Evolutionary conservation across 2,113 vertebrate species (phyloP).

Genomic region (Sinocyclocheilus anophthalmus): DNA sequence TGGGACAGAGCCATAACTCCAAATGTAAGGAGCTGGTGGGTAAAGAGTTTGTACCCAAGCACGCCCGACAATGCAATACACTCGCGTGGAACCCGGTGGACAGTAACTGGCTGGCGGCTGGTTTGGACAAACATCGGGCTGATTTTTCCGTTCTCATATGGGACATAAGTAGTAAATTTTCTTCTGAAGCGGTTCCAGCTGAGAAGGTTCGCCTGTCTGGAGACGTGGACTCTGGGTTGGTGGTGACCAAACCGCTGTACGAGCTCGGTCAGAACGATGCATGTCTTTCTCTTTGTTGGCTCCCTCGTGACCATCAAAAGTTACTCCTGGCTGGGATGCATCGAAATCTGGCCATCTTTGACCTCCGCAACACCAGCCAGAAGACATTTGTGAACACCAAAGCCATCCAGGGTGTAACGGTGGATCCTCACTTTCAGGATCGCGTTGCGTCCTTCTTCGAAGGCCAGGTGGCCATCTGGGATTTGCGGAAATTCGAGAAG

Average conservation of each 20-base stretch:
- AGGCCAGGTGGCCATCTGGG: constrained; percentile 99
- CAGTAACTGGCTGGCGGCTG: constrained; percentile 93
- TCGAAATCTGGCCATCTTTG: constrained; percentile 94
- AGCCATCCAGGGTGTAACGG: constrained; percentile 95
- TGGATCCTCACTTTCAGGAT: constrained; percentile 93
- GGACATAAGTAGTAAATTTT: constrained; percentile 96
- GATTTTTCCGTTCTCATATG: constrained; percentile 97
- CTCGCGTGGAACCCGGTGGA: constrained; percentile 96
- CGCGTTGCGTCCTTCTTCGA: constrained; percentile 97
- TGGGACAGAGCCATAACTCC: constrained; percentile 95
- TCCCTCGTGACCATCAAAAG: constrained; percentile 94
- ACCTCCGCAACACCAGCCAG: constrained; percentile 95
- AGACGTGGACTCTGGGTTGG: constrained; percentile 83
- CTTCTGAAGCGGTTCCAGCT: constrained; percentile 80
- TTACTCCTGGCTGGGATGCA: constrained; percentile 97
- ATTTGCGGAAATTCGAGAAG: constrained; percentile 97
- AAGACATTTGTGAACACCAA: constrained; percentile 99
- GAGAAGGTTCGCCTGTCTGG: constrained; percentile 90
- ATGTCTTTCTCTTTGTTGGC: constrained; percentile 96
- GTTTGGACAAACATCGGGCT: constrained; percentile 94
- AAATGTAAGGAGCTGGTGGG: constrained; percentile 92
- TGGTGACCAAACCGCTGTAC: constrained; percentile 94
- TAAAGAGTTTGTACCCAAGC: constrained; percentile 97
- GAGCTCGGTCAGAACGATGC: constrained; percentile 97
- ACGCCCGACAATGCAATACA: constrained; percentile 95